Conservation (phyloP, 2,888 invertebrate genomes). For the Rhagonycha lutea region DNA sequence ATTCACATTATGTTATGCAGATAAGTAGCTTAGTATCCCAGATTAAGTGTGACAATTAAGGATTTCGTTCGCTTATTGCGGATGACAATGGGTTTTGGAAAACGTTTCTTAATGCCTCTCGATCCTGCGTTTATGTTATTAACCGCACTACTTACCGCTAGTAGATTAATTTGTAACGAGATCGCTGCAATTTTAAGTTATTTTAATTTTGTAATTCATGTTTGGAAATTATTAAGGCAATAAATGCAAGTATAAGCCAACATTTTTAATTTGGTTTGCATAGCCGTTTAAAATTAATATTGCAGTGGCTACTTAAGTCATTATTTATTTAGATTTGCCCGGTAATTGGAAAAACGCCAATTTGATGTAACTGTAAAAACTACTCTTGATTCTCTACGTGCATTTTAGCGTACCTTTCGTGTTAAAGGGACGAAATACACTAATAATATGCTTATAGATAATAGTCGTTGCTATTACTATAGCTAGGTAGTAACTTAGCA, state of each 20-base stretch:
- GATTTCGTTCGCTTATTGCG: background rate
- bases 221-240: background rate
- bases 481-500: no score
- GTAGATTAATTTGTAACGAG: background rate
- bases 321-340: background rate
- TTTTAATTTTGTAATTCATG: background rate
- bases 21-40: background rate
- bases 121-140: background rate
- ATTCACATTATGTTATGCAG: background rate
- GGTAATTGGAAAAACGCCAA: conserved; percentile 1
- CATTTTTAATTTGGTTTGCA: background rate
- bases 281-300: background rate
- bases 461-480: no score
- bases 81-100: background rate
- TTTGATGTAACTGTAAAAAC: background rate
- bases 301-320: background rate
- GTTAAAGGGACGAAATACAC: background rate
- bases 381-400: background rate
- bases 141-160: background rate
- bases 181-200: background rate
- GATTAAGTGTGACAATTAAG: background rate
- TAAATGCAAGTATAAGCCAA: background rate
- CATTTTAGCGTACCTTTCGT: background rate
- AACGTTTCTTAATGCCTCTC: background rate
- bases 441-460: no score